phyloP scores from a whole-genome alignment of 2,888 invertebrate genomes.

The Strigamia maritima region DNA sequence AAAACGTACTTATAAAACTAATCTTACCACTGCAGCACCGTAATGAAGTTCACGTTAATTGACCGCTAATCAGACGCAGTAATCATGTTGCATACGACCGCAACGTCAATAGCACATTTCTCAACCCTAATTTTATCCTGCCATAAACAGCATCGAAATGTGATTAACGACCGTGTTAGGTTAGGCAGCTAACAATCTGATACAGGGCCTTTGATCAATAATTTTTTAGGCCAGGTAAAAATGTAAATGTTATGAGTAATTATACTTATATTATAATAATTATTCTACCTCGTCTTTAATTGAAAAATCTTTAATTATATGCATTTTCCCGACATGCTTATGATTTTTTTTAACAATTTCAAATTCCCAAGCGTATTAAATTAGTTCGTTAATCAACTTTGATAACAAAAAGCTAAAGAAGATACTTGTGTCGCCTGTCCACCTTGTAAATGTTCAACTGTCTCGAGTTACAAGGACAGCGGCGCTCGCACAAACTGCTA shows the following conservation, averaged over 20 bases:
- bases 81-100: constrained; percentile 30
- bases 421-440: neutral
- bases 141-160: constrained; percentile 27
- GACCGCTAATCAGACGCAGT: constrained; percentile 31
- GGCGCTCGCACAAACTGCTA: neutral
- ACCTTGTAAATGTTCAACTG: neutral
- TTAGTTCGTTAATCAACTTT: no score
- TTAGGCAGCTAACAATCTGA: neutral
- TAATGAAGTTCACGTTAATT: constrained; percentile 26
- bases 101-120: constrained; percentile 26
- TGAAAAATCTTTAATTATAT: no score
- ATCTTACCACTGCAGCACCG: constrained; percentile 8
- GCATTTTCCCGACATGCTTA: no score
- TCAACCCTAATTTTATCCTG: constrained; percentile 25
- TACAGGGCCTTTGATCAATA: neutral
- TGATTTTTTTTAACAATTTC: no score
- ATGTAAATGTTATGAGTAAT: no score
- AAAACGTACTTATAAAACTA: constrained; percentile 8
- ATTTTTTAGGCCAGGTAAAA: neutral
- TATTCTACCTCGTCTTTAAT: no score
- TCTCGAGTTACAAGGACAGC: neutral
- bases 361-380: no score
- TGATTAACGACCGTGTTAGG: constrained; percentile 18
- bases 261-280: no score
- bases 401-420: no score